Conservation (phyloP, 2,888 invertebrate species). For the Rotaria macrura region DNA sequence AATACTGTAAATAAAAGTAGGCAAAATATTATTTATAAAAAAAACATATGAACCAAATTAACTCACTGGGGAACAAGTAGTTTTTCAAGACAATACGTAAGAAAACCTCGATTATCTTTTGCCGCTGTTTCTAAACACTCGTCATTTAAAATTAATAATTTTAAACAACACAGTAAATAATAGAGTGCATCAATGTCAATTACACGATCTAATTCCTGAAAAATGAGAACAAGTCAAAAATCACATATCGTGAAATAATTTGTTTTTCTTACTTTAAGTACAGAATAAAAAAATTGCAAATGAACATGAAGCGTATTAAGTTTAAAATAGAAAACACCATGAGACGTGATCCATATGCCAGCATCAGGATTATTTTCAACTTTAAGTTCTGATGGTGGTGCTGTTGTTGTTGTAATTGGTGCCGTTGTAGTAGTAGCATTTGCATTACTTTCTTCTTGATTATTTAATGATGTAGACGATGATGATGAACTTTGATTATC, state of each 20-base stretch:
- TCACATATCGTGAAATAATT: neutral
- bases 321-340: constrained; percentile 33
- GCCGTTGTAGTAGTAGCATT: neutral
- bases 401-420: neutral
- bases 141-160: constrained; percentile 31
- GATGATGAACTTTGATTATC: constrained; percentile 9
- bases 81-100: constrained; percentile 32
- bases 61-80: constrained; percentile 25
- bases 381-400: neutral
- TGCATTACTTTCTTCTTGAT: neutral
- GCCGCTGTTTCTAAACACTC: constrained; percentile 30
- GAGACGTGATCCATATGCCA: constrained; percentile 32
- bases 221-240: neutral
- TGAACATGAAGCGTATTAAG: constrained; percentile 24
- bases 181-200: constrained; percentile 33
- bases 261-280: neutral
- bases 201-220: constrained; percentile 24
- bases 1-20: constrained; percentile 55
- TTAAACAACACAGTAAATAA: constrained; percentile 25
- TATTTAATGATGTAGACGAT: neutral
- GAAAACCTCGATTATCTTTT: constrained; percentile 32
- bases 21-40: neutral
- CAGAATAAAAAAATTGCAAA: constrained; percentile 29
- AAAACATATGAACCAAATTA: neutral
- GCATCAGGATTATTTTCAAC: constrained; percentile 28